Evolutionary conservation across 2,113 vertebrate species (phyloP), one percentile per base, ranked within the genome.

Genomic region (Micronisus gabar): DNA sequence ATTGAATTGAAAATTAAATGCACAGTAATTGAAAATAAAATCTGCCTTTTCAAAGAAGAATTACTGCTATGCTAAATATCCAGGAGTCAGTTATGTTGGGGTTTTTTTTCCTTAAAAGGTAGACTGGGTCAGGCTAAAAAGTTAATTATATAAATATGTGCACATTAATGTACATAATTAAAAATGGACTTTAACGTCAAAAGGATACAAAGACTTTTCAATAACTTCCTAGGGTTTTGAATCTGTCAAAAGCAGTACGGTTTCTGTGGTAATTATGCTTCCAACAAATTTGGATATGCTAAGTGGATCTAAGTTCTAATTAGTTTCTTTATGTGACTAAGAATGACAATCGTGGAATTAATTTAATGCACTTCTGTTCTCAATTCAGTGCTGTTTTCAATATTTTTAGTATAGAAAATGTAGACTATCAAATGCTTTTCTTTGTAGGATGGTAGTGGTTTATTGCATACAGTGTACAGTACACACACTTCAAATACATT

Each of bases 251-350:
- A 97, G 29, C 53, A 67, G 29, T 90, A 75, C 43, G 76, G n/a
- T 97, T 93, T 95, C 93, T 94, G 66, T 58, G 25, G 94, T 97
- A 98, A 98, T 97, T 97, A 97, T 78, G 92, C 94, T 95, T 96
- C 95, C 89, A 90, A 68, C 75, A 92, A 74, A 93, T 97, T 98
- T 97, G 79, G 88, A 90, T 96, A 96, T 97, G 95, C 75, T 98
- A 98, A 98, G 98, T 98, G 63, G 71, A 96, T 98, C 91, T 85
- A 95, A 96, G 59, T 98, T 97, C 81, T 98, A 98, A 98, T 98
- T 96, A 98, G 84, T 95, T 96, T 97, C 94, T 95, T 97, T 97
- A 87, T 97, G 84, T 96, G 97, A 96, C 95, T 97, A 94, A 97
- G 94, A 98, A 96, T 98, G 94, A 96, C 95, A 95, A 86, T 86